A percentile compares a stretch with the other conserved stretches of the same genome.
Conservation (phyloP, 2,888 invertebrate species). For the Horisme vitalbata region DNA sequence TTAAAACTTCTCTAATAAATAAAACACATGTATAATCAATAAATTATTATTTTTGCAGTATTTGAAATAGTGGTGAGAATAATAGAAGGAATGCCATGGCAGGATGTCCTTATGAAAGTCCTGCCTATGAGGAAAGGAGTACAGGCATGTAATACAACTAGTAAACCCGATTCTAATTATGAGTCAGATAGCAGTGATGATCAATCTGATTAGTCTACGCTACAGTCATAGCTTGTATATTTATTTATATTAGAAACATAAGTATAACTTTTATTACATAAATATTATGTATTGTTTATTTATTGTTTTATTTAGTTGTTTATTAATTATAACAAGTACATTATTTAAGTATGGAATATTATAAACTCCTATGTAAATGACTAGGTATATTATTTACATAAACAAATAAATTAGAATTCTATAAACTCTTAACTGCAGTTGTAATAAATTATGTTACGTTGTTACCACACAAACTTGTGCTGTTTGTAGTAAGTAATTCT, state of each 20-base stretch:
- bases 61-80: conserved; percentile 91
- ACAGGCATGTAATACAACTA: conserved; percentile 59
- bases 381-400: too few species aligned
- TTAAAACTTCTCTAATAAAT: not conserved
- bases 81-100: conserved; percentile 90
- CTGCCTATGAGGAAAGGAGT: conserved; percentile 91
- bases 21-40: conserved; percentile 2
- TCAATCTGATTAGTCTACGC: conserved; percentile 13
- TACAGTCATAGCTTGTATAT: not conserved
- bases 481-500: too few species aligned
- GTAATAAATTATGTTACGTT: too few species aligned
- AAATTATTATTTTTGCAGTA: conserved; percentile 80
- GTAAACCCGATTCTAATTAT: conserved; percentile 51
- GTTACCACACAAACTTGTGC: too few species aligned
- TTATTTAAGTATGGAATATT: too few species aligned
- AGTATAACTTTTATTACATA: not conserved
- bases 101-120: conserved; percentile 89
- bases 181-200: conserved; percentile 49
- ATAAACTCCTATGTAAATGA: too few species aligned
- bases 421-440: too few species aligned
- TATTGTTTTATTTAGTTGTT: not conserved
- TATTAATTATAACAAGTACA: too few species aligned
- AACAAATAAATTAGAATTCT: too few species aligned
- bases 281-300: not conserved
- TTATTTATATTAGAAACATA: too few species aligned